Evolutionary conservation across 2,888 invertebrate species (phyloP).

Genomic region (Polydrusus pterygomalis): DNA sequence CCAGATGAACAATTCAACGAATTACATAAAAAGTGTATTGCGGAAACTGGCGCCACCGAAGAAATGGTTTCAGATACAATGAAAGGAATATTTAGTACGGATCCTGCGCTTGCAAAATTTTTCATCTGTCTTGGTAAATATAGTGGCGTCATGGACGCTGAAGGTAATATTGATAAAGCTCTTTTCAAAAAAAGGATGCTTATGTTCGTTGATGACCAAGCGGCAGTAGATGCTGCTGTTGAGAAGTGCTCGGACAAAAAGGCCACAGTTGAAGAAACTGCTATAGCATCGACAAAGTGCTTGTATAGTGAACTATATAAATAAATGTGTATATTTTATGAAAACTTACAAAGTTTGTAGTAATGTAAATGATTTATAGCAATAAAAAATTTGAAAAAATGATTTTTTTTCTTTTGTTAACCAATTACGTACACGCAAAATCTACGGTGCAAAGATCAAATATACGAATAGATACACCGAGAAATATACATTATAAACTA

Average conservation of each 20-base stretch:
- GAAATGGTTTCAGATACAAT: constrained; percentile 66
- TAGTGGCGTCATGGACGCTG: neutral
- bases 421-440: too few relatives aligned
- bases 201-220: neutral
- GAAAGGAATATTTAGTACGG: constrained; percentile 71
- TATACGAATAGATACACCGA: too few relatives aligned
- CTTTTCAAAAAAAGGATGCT: neutral
- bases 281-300: constrained; percentile 27
- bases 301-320: constrained; percentile 64
- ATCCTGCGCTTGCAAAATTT: constrained; percentile 59
- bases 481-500: too few relatives aligned
- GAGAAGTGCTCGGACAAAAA: constrained; percentile 27
- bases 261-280: constrained; percentile 9
- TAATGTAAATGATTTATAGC: too few relatives aligned
- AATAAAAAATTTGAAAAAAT: too few relatives aligned
- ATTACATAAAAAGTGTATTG: constrained; percentile 60
- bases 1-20: constrained; percentile 55
- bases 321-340: neutral
- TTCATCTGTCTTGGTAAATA: too few relatives aligned
- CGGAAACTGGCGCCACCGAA: constrained; percentile 66
- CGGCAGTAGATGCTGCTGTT: constrained; percentile 5
- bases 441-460: too few relatives aligned
- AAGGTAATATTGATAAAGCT: constrained; percentile 26
- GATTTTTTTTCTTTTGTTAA: too few relatives aligned
- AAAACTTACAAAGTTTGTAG: too few relatives aligned